Evolutionary conservation across 2,113 vertebrate species (phyloP).

Genomic region (Carassius auratus): DNA sequence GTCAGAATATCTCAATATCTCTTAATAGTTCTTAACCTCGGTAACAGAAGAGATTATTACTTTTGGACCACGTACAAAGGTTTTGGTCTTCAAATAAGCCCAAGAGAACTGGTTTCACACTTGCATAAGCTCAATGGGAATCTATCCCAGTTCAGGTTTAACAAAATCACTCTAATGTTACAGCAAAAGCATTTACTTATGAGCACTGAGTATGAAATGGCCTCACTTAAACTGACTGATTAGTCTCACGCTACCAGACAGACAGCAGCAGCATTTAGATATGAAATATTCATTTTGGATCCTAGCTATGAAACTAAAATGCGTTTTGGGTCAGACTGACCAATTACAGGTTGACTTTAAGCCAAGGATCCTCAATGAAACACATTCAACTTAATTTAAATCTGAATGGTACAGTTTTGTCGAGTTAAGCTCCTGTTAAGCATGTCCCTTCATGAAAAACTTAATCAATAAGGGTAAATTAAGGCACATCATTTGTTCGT

Average conservation of each 20-base stretch:
- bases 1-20: not conserved
- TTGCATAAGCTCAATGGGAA: slow-evolving; percentile 6
- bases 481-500: slow-evolving; percentile 77
- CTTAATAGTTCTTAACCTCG: not conserved
- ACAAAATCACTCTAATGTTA: slow-evolving; percentile 13
- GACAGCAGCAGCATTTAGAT: slow-evolving; percentile 1
- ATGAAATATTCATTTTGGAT: slow-evolving; percentile 20
- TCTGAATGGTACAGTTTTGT: slow-evolving; percentile 34
- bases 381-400: not conserved
- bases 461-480: slow-evolving; percentile 84
- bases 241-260: not conserved
- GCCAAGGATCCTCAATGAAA: slow-evolving; percentile 19
- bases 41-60: slow-evolving; percentile 13
- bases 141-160: slow-evolving; percentile 13
- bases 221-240: slow-evolving; percentile 27
- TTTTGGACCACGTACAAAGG: not conserved
- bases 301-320: slow-evolving; percentile 31
- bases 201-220: slow-evolving; percentile 10
- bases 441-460: slow-evolving; percentile 57
- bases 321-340: slow-evolving; percentile 24
- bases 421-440: slow-evolving; percentile 52
- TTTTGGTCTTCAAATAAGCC: slow-evolving; percentile 15
- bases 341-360: slow-evolving; percentile 17
- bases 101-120: slow-evolving; percentile 1
- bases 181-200: slow-evolving; percentile 17